phyloP scores from a whole-genome alignment of 2,797 vertebrate species.

The Lophius americanus region DNA sequence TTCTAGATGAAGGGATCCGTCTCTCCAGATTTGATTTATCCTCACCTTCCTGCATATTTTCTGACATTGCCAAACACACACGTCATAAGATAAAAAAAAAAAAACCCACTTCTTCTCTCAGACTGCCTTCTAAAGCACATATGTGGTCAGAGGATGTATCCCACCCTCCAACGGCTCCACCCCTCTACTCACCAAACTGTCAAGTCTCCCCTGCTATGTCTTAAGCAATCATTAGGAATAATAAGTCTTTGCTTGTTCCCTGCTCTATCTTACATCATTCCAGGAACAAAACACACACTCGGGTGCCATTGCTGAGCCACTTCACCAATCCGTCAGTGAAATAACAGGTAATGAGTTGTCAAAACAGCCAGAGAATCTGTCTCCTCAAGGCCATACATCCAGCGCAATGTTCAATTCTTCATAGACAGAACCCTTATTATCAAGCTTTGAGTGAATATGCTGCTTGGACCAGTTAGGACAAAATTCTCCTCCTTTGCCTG shows the following conservation, averaged over 20 bases:
- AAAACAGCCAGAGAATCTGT: slow-evolving; percentile 72
- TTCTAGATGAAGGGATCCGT: not conserved
- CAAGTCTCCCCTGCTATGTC: slow-evolving; percentile 64
- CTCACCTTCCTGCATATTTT: not conserved
- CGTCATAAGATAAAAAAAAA: not conserved
- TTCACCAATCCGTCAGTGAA: slow-evolving; percentile 79
- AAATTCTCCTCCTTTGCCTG: slow-evolving; percentile 9
- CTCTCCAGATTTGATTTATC: not conserved
- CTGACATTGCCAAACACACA: slow-evolving; percentile 7
- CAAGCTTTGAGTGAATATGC: slow-evolving; percentile 41
- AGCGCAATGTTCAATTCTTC: slow-evolving; percentile 56
- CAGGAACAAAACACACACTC: slow-evolving; percentile 61
- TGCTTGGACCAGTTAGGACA: slow-evolving; percentile 26
- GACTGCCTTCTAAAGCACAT: slow-evolving; percentile 13
- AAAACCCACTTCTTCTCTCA: not conserved
- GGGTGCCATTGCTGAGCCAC: slow-evolving; percentile 65
- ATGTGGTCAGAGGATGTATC: slow-evolving; percentile 51
- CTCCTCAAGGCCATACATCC: slow-evolving; percentile 72
- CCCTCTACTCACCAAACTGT: slow-evolving; percentile 64
- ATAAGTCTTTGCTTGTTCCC: slow-evolving; percentile 74
- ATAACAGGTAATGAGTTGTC: slow-evolving; percentile 88
- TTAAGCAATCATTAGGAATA: slow-evolving; percentile 79
- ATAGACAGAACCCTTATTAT: slow-evolving; percentile 56
- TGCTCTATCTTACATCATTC: slow-evolving; percentile 76
- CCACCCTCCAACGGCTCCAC: not conserved